Conservation (phyloP, 2,113 vertebrate species). For the Ailuropoda melanoleuca region DNA sequence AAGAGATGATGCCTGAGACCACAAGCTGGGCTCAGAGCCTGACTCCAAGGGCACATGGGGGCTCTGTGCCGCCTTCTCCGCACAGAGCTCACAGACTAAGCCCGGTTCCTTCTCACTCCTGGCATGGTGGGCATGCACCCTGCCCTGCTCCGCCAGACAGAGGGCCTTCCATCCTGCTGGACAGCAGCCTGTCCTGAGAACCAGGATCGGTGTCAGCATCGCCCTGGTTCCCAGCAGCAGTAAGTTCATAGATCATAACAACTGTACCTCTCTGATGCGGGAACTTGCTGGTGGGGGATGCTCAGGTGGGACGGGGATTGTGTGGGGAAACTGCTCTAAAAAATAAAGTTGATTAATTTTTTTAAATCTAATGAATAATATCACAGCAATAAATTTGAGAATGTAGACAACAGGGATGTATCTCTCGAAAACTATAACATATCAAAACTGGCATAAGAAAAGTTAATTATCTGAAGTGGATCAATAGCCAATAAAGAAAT, state of each 20-base stretch:
- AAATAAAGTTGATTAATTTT: neutral
- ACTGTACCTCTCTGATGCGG: neutral
- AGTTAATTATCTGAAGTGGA: neutral
- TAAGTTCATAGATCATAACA: neutral
- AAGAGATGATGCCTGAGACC: too few species aligned
- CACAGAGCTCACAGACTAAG: conserved; percentile 78
- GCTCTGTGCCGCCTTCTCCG: neutral
- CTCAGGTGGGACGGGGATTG: neutral
- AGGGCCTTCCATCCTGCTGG: conserved; percentile 39
- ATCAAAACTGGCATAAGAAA: neutral
- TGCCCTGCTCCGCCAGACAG: conserved; percentile 73
- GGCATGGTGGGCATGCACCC: conserved; percentile 41
- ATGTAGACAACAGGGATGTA: neutral
- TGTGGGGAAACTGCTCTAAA: neutral
- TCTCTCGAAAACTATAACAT: neutral
- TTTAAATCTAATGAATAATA: neutral
- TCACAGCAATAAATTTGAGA: neutral
- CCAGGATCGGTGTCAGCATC: neutral
- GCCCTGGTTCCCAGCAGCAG: conserved; percentile 50
- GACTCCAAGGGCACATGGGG: neutral
- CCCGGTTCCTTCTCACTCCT: conserved; percentile 73
- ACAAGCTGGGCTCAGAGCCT: too few species aligned
- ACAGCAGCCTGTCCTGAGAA: neutral
- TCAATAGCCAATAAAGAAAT: neutral
- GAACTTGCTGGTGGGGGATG: neutral